Evolutionary conservation across 2,888 invertebrate species (phyloP).

Genomic region (Rotaria sp.): DNA sequence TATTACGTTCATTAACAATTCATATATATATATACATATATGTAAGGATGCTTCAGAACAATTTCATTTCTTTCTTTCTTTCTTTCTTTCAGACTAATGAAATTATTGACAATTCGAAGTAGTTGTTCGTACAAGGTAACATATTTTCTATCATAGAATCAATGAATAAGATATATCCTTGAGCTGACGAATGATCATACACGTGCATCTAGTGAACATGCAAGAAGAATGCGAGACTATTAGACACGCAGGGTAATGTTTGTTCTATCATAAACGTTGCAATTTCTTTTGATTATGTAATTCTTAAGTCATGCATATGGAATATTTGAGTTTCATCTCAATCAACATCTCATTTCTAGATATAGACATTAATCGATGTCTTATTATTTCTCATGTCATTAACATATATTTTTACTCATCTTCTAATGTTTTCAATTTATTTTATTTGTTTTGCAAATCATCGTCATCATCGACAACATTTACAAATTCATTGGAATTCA

Average conservation of each 20-base stretch:
- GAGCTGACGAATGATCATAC: neutral
- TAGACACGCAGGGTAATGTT: neutral
- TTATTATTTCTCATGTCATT: neutral
- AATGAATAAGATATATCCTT: neutral
- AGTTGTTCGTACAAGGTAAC: neutral
- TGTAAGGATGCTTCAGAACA: neutral
- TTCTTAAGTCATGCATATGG: neutral
- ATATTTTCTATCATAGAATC: neutral
- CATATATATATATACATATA: neutral
- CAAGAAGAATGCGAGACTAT: neutral
- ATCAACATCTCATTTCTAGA: conserved; percentile 1
- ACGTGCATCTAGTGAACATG: neutral
- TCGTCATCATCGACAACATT: neutral
- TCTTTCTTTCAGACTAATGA: neutral
- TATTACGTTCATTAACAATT: neutral
- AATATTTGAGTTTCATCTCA: neutral
- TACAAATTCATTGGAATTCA: conserved; percentile 19
- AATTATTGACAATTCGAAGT: neutral
- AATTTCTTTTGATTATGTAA: neutral
- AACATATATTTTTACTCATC: neutral
- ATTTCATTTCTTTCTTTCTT: neutral
- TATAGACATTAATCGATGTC: conserved; percentile 22
- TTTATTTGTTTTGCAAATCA: neutral
- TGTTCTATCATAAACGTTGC: neutral
- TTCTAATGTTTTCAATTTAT: neutral